Evolutionary conservation across 1,140 invertebrate species (phyloP).

Genomic region (Apis mellifera): Amel_HAv3.1 CM009943.2:5176001-5176500

Average conservation of each 20-base stretch:
- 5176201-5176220: no score
- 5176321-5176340: slow-evolving; percentile 14
- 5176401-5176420: slow-evolving; percentile 49
- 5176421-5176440: slow-evolving; percentile 29
- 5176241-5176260: slow-evolving; percentile 18
- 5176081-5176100: neutral
- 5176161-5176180: no score
- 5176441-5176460: slow-evolving; percentile 28
- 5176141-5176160: no score
- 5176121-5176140: no score
- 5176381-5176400: slow-evolving; percentile 57
- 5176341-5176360: slow-evolving; percentile 34
- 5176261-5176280: slow-evolving; percentile 49
- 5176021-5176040: neutral
- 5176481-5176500: slow-evolving; percentile 53
- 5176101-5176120: neutral
- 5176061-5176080: neutral
- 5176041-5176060: slow-evolving; percentile 24
- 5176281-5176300: slow-evolving; percentile 22
- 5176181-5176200: no score
- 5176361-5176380: slow-evolving; percentile 26
- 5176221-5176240: no score
- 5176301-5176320: slow-evolving; percentile 16
- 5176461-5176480: slow-evolving; percentile 61
- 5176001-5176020: slow-evolving; percentile 6